These are phyloP conservation scores for Sclerodermus sp. DNA, from an alignment of 2,888 invertebrate species.

Conservation along the genomic window DNA sequence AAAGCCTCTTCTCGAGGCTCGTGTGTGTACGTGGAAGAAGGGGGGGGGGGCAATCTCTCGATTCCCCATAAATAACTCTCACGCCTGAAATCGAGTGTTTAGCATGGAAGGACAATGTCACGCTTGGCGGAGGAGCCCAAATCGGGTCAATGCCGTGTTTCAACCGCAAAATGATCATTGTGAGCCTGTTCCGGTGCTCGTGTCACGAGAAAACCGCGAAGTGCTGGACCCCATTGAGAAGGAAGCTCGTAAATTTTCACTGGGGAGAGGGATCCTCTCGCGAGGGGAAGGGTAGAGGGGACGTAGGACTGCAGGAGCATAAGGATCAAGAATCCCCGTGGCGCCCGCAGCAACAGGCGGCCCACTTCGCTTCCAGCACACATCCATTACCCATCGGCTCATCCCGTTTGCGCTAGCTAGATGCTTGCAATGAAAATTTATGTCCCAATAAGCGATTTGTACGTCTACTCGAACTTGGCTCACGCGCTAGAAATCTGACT, in stretches of 20 bases:
- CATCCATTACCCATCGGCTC: conserved; percentile 42
- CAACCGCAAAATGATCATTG: background rate
- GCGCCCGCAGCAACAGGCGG: conserved; percentile 54
- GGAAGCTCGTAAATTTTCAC: conserved; percentile 49
- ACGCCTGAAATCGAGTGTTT: background rate
- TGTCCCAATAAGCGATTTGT: conserved; percentile 43
- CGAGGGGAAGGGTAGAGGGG: conserved; percentile 39
- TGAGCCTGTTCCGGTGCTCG: conserved; percentile 19
- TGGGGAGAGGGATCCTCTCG: conserved; percentile 40
- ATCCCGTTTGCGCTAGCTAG: conserved; percentile 37
- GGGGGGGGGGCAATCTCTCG: background rate
- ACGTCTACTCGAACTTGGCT: conserved; percentile 2
- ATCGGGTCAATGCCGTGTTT: conserved; percentile 13
- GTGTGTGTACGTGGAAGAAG: background rate
- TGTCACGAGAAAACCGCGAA: conserved; percentile 36
- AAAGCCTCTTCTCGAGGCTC: background rate
- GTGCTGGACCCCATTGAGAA: conserved; percentile 23
- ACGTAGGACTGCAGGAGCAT: conserved; percentile 39
- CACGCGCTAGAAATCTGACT: no score
- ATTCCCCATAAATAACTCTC: background rate
- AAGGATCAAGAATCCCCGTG: conserved; percentile 52
- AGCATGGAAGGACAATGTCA: conserved; percentile 20
- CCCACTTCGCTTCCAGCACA: conserved; percentile 42
- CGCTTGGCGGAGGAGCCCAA: conserved; percentile 23
- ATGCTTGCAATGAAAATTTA: conserved; percentile 48